Conservation (phyloP, 64 coral and sea anemone genomes). For the Montipora sp. region DNA sequence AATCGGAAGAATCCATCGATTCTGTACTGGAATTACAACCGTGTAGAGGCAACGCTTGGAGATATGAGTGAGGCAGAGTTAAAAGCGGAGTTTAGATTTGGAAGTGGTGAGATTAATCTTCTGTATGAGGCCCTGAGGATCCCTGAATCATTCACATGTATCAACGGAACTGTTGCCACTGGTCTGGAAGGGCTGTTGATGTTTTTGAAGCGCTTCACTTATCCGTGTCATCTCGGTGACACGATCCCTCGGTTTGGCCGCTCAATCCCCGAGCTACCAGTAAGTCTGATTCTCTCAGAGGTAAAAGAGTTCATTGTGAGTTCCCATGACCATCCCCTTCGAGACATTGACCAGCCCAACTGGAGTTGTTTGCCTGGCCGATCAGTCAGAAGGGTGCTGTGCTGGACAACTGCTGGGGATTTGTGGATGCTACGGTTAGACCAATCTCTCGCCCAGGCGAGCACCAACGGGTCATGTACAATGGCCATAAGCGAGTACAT, state of each 20-base stretch:
- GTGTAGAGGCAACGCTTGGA: no score
- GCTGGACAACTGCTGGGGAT: constrained; percentile 1
- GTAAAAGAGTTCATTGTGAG: background rate
- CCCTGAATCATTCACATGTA: no score
- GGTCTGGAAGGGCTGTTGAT: constrained; percentile 22
- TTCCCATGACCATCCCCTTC: constrained; percentile 12
- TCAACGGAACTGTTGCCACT: background rate
- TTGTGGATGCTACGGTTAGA: no score
- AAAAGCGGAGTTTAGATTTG: no score
- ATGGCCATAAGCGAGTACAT: background rate
- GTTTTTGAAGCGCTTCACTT: background rate
- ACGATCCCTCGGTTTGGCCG: background rate
- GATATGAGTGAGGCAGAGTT: no score
- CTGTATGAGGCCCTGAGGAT: no score
- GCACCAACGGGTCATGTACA: constrained; percentile 13
- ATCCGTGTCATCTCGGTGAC: no score
- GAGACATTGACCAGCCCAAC: background rate
- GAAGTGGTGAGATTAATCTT: no score
- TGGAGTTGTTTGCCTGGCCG: constrained; percentile 5
- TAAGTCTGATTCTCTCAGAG: constrained; percentile 10
- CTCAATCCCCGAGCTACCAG: constrained; percentile 13
- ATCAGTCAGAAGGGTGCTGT: constrained; percentile 6
- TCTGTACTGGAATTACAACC: no score
- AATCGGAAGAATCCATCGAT: no score
- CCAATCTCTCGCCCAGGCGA: background rate